Evolutionary conservation across 2,888 invertebrate species (phyloP).

Genomic region (Ecliptopera silaceata): DNA sequence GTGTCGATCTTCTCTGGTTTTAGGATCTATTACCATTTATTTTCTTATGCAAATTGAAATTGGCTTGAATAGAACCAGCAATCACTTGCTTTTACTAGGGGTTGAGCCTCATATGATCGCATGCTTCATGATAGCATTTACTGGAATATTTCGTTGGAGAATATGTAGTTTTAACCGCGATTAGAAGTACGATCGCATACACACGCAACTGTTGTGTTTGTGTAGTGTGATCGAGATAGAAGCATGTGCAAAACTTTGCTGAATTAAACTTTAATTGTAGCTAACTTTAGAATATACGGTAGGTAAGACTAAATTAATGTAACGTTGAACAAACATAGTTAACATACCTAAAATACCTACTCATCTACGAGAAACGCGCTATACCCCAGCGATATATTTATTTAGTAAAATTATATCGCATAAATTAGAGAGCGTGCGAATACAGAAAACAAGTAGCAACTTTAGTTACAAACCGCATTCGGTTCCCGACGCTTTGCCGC

Average conservation of each 20-base stretch:
- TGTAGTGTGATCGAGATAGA: not conserved
- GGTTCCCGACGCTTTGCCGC: conserved; percentile 79
- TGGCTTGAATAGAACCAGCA: not conserved
- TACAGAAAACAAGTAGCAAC: conserved; percentile 42
- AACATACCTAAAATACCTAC: conserved; percentile 5
- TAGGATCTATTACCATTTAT: not conserved
- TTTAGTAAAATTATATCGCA: conserved; percentile 32
- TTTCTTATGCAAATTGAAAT: conserved; percentile 9
- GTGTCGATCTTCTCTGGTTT: not conserved
- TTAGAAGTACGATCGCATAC: not conserved
- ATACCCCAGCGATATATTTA: conserved; percentile 21
- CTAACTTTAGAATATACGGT: not conserved
- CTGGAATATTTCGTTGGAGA: not conserved
- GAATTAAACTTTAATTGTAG: not conserved
- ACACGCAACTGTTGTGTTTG: not conserved
- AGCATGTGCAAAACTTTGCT: not conserved
- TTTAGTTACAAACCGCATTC: conserved; percentile 71
- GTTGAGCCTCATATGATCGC: not conserved
- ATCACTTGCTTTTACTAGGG: not conserved
- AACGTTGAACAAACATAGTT: conserved; percentile 17
- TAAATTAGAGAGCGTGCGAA: conserved; percentile 29
- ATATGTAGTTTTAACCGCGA: not conserved
- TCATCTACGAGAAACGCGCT: conserved; percentile 7
- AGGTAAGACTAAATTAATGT: conserved; percentile 1
- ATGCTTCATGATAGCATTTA: not conserved